Evolutionary conservation across 2,888 invertebrate genomes (phyloP), one percentile per base, ranked within the genome.

Genomic region (Drosophila meridionalis): DNA sequence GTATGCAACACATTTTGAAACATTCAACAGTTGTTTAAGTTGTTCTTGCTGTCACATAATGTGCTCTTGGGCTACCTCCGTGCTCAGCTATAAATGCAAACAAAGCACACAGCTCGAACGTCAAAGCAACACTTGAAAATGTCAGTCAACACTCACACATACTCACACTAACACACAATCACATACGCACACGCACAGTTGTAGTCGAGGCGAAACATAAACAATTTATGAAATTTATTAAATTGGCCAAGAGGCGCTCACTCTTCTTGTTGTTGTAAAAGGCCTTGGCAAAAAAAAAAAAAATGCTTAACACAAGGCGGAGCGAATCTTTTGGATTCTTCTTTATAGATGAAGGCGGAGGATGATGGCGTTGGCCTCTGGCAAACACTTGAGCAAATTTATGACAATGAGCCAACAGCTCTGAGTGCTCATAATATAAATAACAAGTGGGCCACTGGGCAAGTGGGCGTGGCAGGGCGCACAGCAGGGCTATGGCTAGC

Each of bases 191-290:
- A 28, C 28, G 36, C 38, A 38, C 32, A 20, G 20, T 20, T 57
- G 5, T 50, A 62, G 43, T 38, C 61, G 57, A 40, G 71, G 74
- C 67, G 60, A 73, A 72, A 63, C 76, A 83, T 83, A 89, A 90
- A 87, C 87, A 84, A 91, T 88, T 90, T 90, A 91, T 88, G 84
- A 82, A 89, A 90, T 91, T 87, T 88, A 89, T 84, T 83, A 91
- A 90, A 90, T 88, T 91, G 91, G 81, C 81, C 87, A 80, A 82
- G 78, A 76, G 80, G 78, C 70, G 69, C 69, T 70, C 76, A 73
- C 78, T 82, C 76, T 40, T 62, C 28, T 58, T 38, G 3, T 36
- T 53, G 32, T 73, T 78, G 77, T 32, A n/a, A 9, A 48, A 32
- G 55, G n/a, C 30, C 30, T 43, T 66, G 70, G 69, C 30, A 71